Conservation (phyloP, 2,888 invertebrate genomes). For the Troides helena region DNA sequence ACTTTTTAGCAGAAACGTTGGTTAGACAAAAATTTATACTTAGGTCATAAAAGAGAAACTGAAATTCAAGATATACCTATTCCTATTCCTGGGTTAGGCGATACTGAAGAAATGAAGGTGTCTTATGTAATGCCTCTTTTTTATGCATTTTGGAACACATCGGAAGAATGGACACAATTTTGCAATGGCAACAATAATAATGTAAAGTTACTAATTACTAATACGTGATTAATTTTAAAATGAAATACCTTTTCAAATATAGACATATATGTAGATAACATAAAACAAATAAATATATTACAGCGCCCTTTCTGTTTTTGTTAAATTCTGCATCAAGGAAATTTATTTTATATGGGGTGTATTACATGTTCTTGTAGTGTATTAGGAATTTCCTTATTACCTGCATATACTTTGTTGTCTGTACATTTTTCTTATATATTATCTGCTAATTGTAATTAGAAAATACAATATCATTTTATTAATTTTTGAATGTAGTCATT, state of each 20-base stretch:
- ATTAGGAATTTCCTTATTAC: too few relatives aligned
- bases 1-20: slow-evolving; percentile 47
- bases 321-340: too few relatives aligned
- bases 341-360: too few relatives aligned
- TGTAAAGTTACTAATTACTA: not conserved
- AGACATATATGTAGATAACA: too few relatives aligned
- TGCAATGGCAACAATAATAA: slow-evolving; percentile 34
- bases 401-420: too few relatives aligned
- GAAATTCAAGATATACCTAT: slow-evolving; percentile 51
- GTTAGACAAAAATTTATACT: slow-evolving; percentile 79
- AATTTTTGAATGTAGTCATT: too few relatives aligned
- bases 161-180: slow-evolving; percentile 59
- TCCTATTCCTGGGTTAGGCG: slow-evolving; percentile 53
- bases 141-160: slow-evolving; percentile 54
- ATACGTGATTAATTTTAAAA: not conserved
- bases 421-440: too few relatives aligned
- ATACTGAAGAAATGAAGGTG: slow-evolving; percentile 51
- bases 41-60: slow-evolving; percentile 68
- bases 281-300: too few relatives aligned
- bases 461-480: too few relatives aligned
- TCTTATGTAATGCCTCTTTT: slow-evolving; percentile 47
- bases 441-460: too few relatives aligned
- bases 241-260: not conserved
- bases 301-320: too few relatives aligned
- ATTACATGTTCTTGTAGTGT: too few relatives aligned